Percentiles rank a stretch among this genome's conserved stretches.
These are phyloP conservation scores for Lamprologus lemairii DNA, from an alignment of 2,113 vertebrate genomes.

Conservation along the genomic window DNA sequence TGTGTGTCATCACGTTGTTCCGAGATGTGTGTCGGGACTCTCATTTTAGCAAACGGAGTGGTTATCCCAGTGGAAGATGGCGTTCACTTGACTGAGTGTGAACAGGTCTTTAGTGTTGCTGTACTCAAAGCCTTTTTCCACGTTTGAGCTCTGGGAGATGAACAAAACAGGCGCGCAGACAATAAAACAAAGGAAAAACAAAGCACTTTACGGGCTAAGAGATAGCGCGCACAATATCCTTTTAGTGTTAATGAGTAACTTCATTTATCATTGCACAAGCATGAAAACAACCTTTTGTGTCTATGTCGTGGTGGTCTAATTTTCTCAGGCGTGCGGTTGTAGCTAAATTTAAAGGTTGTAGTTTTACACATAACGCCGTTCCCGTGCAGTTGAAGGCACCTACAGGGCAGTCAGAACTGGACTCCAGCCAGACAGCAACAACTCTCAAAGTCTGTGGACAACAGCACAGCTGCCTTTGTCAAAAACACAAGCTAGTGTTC, in stretches of 20 bases:
- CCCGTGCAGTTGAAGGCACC: conserved; percentile 4
- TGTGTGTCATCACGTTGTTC: not conserved
- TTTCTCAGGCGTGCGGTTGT: not conserved
- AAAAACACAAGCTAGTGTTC: not conserved
- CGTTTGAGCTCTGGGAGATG: not conserved
- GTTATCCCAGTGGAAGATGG: not conserved
- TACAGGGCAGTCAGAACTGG: conserved; percentile 15
- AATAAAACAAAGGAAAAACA: not conserved
- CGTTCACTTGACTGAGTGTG: not conserved
- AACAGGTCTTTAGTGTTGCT: not conserved
- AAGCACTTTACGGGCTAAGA: not conserved
- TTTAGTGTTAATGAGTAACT: not conserved
- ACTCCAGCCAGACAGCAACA: conserved; percentile 1
- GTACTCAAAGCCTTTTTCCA: not conserved
- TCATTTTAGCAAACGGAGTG: not conserved
- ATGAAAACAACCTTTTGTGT: conserved; percentile 14
- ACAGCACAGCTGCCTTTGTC: not conserved
- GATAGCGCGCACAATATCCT: not conserved
- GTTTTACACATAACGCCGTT: not conserved
- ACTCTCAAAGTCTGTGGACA: not conserved
- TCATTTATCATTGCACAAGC: conserved; percentile 21
- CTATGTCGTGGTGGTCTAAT: not conserved
- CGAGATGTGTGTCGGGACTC: too few relatives aligned
- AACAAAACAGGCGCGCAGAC: not conserved
- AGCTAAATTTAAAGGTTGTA: conserved; percentile 7